A percentile compares a stretch with the other conserved stretches of the same genome.
These are phyloP conservation scores for Galeruca laticollis DNA, from an alignment of 2,888 invertebrate species.

Conservation along the genomic window DNA sequence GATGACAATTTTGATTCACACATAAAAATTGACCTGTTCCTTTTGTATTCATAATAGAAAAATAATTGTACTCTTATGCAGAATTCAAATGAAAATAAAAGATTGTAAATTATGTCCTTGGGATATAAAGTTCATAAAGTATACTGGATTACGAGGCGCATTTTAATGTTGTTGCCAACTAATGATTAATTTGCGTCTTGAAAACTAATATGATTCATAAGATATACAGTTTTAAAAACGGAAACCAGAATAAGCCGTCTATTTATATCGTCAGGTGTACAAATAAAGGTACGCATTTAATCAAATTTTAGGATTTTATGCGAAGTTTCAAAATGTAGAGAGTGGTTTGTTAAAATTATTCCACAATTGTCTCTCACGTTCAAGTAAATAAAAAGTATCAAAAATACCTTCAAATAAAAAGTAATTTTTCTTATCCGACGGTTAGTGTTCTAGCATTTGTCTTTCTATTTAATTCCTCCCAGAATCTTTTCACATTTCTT, in stretches of 20 bases:
- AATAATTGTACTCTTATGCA: no score
- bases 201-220: not conserved
- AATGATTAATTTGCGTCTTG: not conserved
- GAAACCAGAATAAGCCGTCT: not conserved
- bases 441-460: no score
- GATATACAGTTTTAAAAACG: not conserved
- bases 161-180: not conserved
- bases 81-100: not conserved
- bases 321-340: not conserved
- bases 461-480: no score
- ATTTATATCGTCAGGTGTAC: not conserved
- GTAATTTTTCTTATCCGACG: no score
- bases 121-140: not conserved
- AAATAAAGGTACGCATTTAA: not conserved
- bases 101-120: not conserved
- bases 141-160: slow-evolving; percentile 2
- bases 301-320: not conserved
- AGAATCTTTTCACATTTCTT: no score
- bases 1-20: no score
- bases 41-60: no score
- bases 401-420: no score
- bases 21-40: no score
- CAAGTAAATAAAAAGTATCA: not conserved
- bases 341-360: not conserved
- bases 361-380: not conserved